Conservation (phyloP, 2,113 vertebrate species). For the Petroica traversi region DNA sequence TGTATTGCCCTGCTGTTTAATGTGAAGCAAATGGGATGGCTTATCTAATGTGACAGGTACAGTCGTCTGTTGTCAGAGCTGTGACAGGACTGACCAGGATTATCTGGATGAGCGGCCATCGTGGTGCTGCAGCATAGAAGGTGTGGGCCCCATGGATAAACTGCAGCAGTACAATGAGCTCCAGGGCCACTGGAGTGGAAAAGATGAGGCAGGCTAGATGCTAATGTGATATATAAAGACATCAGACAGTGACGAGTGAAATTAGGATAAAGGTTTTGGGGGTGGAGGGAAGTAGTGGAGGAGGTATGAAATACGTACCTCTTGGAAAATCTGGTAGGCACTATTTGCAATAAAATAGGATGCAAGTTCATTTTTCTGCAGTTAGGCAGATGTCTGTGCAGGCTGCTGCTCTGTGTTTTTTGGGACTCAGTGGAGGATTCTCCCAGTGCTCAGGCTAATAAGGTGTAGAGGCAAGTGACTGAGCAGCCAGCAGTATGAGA, state of each 20-base stretch:
- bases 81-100: slow-evolving; percentile 48
- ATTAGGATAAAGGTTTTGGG: not conserved
- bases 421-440: not conserved
- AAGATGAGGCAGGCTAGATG: not conserved
- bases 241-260: not conserved
- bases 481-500: not conserved
- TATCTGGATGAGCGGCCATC: slow-evolving; percentile 9
- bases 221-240: not conserved
- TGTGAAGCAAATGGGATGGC: slow-evolving; percentile 30
- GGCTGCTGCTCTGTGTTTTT: not conserved
- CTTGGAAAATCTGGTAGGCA: not conserved
- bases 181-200: not conserved
- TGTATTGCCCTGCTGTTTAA: slow-evolving; percentile 32
- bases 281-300: not conserved
- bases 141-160: not conserved
- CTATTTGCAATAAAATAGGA: not conserved
- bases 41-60: slow-evolving; percentile 63
- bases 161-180: not conserved
- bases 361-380: not conserved
- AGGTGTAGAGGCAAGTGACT: not conserved
- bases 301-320: not conserved
- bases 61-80: slow-evolving; percentile 37
- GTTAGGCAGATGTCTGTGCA: not conserved
- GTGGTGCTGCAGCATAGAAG: not conserved
- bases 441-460: not conserved